A percentile compares a stretch with the other conserved stretches of the same genome.
These are phyloP conservation scores for Alviniconcha marisindica DNA, from an alignment of 1,140 invertebrate species.

Conservation along the genomic window DNA sequence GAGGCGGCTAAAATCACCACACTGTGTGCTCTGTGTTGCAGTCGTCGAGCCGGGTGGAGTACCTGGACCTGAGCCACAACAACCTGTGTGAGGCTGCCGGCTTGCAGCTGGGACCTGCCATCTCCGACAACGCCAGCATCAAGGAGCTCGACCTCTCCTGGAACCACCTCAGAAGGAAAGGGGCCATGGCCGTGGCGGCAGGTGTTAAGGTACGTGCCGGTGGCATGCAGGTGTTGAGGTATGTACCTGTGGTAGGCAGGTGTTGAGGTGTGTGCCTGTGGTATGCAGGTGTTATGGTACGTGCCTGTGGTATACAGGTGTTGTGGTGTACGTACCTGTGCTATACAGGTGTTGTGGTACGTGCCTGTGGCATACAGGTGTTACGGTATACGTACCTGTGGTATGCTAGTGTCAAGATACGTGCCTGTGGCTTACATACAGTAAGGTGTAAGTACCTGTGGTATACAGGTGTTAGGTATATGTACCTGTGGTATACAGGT, in stretches of 20 bases:
- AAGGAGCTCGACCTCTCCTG: slow-evolving; percentile 75
- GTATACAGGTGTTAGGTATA: not conserved
- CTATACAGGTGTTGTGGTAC: not conserved
- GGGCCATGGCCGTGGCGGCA: slow-evolving; percentile 70
- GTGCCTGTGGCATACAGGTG: not conserved
- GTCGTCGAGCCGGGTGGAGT: slow-evolving; percentile 62
- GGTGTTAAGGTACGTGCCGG: slow-evolving; percentile 71
- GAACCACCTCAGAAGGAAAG: slow-evolving; percentile 74
- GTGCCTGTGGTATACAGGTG: not conserved
- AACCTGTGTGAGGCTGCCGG: slow-evolving; percentile 70
- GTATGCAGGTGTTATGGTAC: not conserved
- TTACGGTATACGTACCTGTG: not conserved
- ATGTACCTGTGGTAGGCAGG: not conserved
- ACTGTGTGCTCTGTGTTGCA: not conserved
- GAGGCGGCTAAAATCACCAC: too few relatives aligned
- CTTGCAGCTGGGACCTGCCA: slow-evolving; percentile 70
- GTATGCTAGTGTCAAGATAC: not conserved
- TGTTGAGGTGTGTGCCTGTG: not conserved
- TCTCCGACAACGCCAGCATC: slow-evolving; percentile 72
- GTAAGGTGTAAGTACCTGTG: not conserved
- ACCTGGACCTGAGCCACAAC: slow-evolving; percentile 73
- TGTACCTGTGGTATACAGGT: not conserved
- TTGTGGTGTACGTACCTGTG: not conserved
- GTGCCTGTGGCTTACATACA: not conserved
- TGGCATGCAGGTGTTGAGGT: not conserved